Evolutionary conservation across 2,797 vertebrate species (phyloP), one percentile per base, ranked within the genome.

Genomic region (Psittacula derbiana): DNA sequence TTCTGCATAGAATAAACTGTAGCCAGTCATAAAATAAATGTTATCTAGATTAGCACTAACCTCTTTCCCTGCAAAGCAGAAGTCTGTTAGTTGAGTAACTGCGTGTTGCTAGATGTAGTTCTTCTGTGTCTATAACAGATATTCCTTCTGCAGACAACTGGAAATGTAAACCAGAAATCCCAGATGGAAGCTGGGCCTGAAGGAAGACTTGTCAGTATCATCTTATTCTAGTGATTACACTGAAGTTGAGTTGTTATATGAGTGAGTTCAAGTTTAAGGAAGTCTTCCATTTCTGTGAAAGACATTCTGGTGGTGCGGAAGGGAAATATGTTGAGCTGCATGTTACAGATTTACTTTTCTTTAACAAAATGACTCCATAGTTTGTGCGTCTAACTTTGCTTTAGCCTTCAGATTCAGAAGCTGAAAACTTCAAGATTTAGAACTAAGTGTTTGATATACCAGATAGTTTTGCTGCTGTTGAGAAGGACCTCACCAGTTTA

Each of bases 271-370:
- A 83, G 76, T 55, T 92, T 65, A 40, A 84, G 93, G 66, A 86
- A 95, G 69, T 79, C 30, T 95, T 75, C 88, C 17, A 33, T 92
- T 88, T 83, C 76, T 79, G 80, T 92, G 82, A 88, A 95, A 86
- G 76, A 75, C 58, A 24, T 86, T 75, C 76, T 91, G 73, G 21
- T 75, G 24, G 58, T 13, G 62, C 69, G 70, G 69, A 88, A 86
- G 33, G 52, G 61, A 90, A 91, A 50, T 66, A 65, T 16, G 9
- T 58, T 86, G 80, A 61, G 60, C 58, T 78, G 46, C 46, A 83
- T 49, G 41, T 19, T 71, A 16, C 27, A 67, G 61, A 74, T 57
- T 58, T 43, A 78, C 53, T 82, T 72, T 49, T 40, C 52, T 86
- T 76, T 44, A 47, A 19, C 53, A 61, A 47, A 78, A 86, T 6